A percentile compares a stretch with the other conserved stretches of the same genome.
Evolutionary conservation across 2,888 invertebrate genomes (phyloP).

Genomic region (Drosophila fulvimacula): DNA sequence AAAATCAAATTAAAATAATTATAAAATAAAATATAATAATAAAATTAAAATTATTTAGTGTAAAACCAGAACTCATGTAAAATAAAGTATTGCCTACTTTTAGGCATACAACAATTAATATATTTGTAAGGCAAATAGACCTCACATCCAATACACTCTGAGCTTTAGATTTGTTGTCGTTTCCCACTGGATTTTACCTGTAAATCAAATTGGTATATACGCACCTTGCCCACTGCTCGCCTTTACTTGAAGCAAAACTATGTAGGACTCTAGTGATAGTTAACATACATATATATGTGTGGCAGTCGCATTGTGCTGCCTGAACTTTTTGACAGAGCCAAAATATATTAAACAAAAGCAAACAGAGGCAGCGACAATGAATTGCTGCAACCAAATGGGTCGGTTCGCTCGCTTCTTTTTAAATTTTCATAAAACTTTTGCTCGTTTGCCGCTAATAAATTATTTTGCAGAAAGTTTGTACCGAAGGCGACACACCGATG

Average conservation of each 20-base stretch:
- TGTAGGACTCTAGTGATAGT: slow-evolving; percentile 1
- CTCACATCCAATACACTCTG: too few species aligned
- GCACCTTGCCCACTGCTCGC: neutral
- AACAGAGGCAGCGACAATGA: slow-evolving; percentile 51
- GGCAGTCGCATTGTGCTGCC: slow-evolving; percentile 28
- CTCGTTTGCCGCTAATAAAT: slow-evolving; percentile 77
- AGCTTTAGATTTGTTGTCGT: too few species aligned
- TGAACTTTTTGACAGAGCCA: slow-evolving; percentile 59
- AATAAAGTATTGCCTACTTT: too few species aligned
- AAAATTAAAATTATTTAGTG: too few species aligned
- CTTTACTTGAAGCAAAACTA: neutral
- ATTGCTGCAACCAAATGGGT: slow-evolving; percentile 38
- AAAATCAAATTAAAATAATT: too few species aligned
- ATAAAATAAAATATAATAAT: too few species aligned
- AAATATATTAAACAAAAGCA: slow-evolving; percentile 62
- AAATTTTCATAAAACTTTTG: slow-evolving; percentile 74
- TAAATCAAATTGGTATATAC: neutral
- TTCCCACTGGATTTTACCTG: neutral
- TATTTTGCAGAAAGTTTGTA: slow-evolving; percentile 68
- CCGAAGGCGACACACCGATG: slow-evolving; percentile 44
- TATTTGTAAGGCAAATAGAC: too few species aligned
- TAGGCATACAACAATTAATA: neutral
- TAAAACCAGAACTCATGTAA: too few species aligned
- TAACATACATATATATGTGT: slow-evolving; percentile 47
- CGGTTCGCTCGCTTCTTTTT: slow-evolving; percentile 43